Percentiles rank a stretch among this genome's conserved stretches.
Evolutionary conservation across 2,888 invertebrate species (phyloP).

Genomic region (Chrysolina americana): DNA sequence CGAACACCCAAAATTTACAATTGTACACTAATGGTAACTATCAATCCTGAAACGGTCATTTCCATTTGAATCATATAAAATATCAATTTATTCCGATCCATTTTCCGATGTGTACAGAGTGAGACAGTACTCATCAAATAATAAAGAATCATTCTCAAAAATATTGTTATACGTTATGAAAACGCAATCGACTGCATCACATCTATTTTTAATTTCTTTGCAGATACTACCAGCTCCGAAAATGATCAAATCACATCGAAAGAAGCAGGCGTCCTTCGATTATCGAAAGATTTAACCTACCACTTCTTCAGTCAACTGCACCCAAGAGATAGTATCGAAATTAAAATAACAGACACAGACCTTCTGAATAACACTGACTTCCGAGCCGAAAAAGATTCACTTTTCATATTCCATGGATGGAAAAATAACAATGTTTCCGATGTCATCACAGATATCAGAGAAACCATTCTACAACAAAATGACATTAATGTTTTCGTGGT

Average conservation of each 20-base stretch:
- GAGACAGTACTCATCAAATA: too few species aligned
- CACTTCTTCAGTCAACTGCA: constrained; percentile 57
- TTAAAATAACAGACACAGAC: constrained; percentile 38
- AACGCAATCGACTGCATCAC: too few species aligned
- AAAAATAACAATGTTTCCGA: constrained; percentile 54
- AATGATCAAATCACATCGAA: not conserved
- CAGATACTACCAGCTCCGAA: not conserved
- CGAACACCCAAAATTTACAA: too few species aligned
- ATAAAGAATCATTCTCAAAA: too few species aligned
- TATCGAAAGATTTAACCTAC: constrained; percentile 53
- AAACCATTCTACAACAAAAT: constrained; percentile 52
- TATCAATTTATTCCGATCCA: too few species aligned
- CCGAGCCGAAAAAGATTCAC: constrained; percentile 51
- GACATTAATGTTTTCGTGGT: constrained; percentile 64
- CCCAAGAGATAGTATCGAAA: constrained; percentile 35
- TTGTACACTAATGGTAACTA: too few species aligned
- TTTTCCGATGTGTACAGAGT: too few species aligned
- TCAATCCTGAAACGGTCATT: too few species aligned
- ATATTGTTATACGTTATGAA: too few species aligned
- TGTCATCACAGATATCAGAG: constrained; percentile 55
- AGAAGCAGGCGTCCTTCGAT: not conserved
- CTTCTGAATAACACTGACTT: constrained; percentile 48
- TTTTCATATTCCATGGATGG: constrained; percentile 64
- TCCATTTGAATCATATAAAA: too few species aligned
- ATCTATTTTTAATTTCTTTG: not conserved